Percentiles rank a stretch among this genome's conserved stretches.
Conservation (phyloP, 2,113 vertebrate genomes). For the Podarcis muralis region DNA sequence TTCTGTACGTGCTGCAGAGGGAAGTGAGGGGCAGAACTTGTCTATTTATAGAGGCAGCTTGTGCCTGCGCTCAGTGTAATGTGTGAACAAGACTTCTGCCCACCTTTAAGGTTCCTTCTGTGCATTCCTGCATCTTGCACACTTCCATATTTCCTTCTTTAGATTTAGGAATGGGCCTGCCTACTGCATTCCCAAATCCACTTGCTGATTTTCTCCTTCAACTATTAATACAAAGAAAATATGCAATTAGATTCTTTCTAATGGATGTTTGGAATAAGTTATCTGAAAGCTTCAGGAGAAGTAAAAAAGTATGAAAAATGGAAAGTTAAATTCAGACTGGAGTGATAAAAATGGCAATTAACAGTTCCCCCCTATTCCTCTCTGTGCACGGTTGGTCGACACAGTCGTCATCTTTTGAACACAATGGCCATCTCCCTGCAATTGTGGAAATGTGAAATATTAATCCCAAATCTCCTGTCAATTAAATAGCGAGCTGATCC, state of each 20-base stretch:
- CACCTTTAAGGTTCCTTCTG: neutral
- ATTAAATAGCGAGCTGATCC: neutral
- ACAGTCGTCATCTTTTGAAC: neutral
- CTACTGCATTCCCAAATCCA: neutral
- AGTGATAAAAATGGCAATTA: slow-evolving; percentile 12
- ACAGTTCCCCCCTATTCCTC: neutral
- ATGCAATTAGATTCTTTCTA: neutral
- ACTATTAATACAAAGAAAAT: neutral
- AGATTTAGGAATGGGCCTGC: neutral
- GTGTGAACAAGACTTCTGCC: neutral
- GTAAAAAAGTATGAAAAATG: slow-evolving; percentile 5
- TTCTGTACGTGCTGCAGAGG: too few relatives aligned
- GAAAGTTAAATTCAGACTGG: neutral
- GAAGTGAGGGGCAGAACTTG: too few relatives aligned
- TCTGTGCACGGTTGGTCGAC: neutral
- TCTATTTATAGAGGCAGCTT: too few relatives aligned
- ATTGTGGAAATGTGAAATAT: neutral
- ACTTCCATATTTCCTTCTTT: neutral
- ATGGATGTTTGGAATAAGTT: neutral
- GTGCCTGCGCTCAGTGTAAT: too few relatives aligned
- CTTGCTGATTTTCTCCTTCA: neutral
- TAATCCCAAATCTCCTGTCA: neutral
- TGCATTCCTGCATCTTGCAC: neutral
- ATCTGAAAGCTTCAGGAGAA: neutral
- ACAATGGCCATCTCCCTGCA: neutral